Evolutionary conservation across 2,888 invertebrate genomes (phyloP).

Genomic region (Cylloceria caligata): DNA sequence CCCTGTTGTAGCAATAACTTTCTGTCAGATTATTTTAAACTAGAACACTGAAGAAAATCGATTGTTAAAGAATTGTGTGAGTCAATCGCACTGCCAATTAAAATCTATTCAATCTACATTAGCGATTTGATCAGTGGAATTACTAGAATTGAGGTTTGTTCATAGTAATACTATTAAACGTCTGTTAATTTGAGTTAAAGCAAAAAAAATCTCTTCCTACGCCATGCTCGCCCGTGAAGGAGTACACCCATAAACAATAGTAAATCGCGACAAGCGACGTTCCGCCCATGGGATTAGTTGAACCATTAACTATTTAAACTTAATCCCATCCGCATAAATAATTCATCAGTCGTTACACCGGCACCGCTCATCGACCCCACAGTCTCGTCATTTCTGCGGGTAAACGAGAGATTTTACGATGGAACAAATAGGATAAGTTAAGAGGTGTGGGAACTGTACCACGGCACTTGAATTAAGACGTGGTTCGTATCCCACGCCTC

Average conservation of each 20-base stretch:
- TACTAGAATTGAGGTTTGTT: background rate
- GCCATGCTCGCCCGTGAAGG: background rate
- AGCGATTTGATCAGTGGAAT: background rate
- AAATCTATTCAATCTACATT: background rate
- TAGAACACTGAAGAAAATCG: background rate
- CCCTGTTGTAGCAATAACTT: background rate
- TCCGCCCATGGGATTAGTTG: slow-evolving; percentile 70
- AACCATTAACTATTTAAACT: slow-evolving; percentile 76
- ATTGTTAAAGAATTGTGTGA: too few relatives aligned
- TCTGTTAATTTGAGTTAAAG: too few relatives aligned
- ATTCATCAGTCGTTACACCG: slow-evolving; percentile 70
- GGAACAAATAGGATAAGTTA: slow-evolving; percentile 41
- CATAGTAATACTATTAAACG: too few relatives aligned
- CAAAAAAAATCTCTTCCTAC: background rate
- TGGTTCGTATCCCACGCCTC: background rate
- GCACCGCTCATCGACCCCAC: slow-evolving; percentile 4
- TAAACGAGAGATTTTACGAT: slow-evolving; percentile 30
- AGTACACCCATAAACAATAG: background rate
- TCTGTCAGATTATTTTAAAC: background rate
- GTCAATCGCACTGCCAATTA: background rate
- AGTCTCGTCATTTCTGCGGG: background rate
- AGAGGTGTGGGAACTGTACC: too few relatives aligned
- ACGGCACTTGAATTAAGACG: too few relatives aligned
- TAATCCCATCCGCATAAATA: slow-evolving; percentile 75
- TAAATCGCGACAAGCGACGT: slow-evolving; percentile 35